A percentile compares a stretch with the other conserved stretches of the same genome.
Evolutionary conservation across 2,113 vertebrate genomes (phyloP).

Genomic region (Chionis minor): DNA sequence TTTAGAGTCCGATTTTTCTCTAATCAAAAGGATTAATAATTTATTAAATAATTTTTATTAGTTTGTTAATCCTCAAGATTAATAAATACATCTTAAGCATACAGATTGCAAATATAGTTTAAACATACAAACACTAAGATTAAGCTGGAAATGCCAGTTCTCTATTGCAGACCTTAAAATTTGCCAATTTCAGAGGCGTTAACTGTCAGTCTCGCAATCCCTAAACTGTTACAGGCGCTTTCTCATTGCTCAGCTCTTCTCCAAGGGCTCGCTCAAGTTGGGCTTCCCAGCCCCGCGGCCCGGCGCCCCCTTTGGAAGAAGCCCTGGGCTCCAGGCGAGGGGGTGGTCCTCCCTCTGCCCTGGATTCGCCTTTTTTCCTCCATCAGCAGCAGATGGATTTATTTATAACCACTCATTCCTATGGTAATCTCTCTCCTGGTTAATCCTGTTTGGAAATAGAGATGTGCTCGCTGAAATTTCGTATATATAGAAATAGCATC

Average conservation of each 20-base stretch:
- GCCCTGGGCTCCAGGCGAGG: neutral
- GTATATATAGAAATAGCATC: neutral
- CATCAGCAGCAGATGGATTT: neutral
- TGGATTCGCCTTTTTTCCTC: neutral
- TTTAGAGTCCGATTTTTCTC: neutral
- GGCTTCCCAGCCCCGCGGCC: neutral
- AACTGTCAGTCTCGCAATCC: rapidly evolving
- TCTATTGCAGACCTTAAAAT: neutral
- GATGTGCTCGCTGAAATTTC: neutral
- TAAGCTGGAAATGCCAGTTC: neutral
- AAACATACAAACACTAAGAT: neutral
- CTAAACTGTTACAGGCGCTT: neutral
- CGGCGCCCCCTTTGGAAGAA: neutral
- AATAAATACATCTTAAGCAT: neutral
- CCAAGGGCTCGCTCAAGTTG: neutral
- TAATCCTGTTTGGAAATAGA: neutral
- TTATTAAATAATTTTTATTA: neutral
- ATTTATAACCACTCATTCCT: neutral
- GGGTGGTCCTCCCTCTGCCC: rapidly evolving
- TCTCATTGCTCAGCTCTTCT: neutral
- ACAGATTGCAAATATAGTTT: neutral
- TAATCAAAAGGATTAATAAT: neutral
- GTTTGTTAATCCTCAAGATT: neutral
- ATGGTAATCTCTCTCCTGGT: neutral
- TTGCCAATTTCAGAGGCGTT: neutral